Evolutionary conservation across 1,140 invertebrate genomes (phyloP), one percentile per base, ranked within the genome.

Genomic region (Drosophila navojoa): DNA sequence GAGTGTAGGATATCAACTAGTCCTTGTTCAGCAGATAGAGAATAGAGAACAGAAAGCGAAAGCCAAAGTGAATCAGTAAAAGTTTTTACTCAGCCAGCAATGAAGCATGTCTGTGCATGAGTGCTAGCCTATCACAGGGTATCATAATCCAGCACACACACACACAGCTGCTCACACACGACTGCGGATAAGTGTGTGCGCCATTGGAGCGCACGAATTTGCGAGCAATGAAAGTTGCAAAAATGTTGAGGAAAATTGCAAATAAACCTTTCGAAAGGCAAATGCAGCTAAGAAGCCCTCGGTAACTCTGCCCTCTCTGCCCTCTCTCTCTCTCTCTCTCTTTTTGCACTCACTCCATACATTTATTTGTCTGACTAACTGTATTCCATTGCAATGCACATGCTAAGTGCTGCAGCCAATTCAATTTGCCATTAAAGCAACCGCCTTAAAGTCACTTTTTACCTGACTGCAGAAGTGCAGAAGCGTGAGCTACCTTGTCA

Each of bases 381-480:
- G 38, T 64, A n/a, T 64, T 38, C 29, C 10, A 59, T 52, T 58
- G 72, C 66, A 62, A 74, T 71, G 53, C 69, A 66, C 67, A 76
- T 70, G 76, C 78, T 81, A 87, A 87, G 82, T 86, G 82, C 81
- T 77, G 70, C 62, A 77, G 76, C 61, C 76, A 86, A 86, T 79
- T 86, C 71, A 86, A 81, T 86, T 87, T 82, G 59, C 42, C 71
- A 32, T 61, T 69, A 42, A 42, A 69, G 69, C 62, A 45, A 35
- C 32, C 27, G 15, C 19, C n/a, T 38, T 40, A 16, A 62, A 40
- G 27, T 45, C 16, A 5, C 15, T 16, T 7, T 16, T 16, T 7
- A 15, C 42, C 15, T 7, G 42, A 5, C n/a, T 9, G 42, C n/a
- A 5, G 42, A 9, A 6, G n/a, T 22, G 19, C 19, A 22, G 19